Percentiles rank a stretch among this genome's conserved stretches.
These are phyloP conservation scores for Eciton burchellii DNA, from an alignment of 1,140 invertebrate species.

Conservation along the genomic window DNA sequence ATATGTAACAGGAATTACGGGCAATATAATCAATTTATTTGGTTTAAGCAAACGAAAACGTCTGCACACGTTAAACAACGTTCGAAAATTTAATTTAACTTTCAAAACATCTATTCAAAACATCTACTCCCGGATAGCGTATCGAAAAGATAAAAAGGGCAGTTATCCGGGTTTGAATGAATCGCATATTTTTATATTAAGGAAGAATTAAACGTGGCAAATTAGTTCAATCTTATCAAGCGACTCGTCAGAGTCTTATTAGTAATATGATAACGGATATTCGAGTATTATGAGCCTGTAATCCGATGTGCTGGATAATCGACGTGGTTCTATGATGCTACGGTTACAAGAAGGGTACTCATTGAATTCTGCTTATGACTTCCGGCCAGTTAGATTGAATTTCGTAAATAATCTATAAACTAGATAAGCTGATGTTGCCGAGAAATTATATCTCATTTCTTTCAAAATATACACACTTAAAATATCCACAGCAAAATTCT, in stretches of 20 bases:
- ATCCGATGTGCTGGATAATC: constrained; percentile 48
- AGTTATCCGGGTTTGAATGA: no score
- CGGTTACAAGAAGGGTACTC: constrained; percentile 2
- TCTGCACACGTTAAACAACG: not conserved
- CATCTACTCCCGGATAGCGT: no score
- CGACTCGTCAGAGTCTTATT: constrained; percentile 19
- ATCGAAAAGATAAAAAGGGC: no score
- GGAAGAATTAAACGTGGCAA: no score
- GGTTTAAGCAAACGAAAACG: not conserved
- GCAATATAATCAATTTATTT: not conserved
- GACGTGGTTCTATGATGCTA: constrained; percentile 28
- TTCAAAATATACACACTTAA: no score
- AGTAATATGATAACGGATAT: constrained; percentile 45
- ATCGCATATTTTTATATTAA: no score
- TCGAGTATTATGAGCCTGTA: constrained; percentile 32
- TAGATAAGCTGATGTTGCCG: not conserved
- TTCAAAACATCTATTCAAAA: no score
- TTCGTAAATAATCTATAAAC: constrained; percentile 34
- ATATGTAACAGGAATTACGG: constrained; percentile 13
- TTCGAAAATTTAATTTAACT: not conserved
- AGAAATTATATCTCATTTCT: not conserved
- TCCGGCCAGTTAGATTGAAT: not conserved
- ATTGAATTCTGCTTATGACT: not conserved
- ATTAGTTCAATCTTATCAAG: not conserved
- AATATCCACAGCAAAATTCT: not conserved